Percentiles rank a stretch among this genome's conserved stretches.
phyloP scores from a whole-genome alignment of 2,888 invertebrate species.

The Chloroclystis v-ata region DNA sequence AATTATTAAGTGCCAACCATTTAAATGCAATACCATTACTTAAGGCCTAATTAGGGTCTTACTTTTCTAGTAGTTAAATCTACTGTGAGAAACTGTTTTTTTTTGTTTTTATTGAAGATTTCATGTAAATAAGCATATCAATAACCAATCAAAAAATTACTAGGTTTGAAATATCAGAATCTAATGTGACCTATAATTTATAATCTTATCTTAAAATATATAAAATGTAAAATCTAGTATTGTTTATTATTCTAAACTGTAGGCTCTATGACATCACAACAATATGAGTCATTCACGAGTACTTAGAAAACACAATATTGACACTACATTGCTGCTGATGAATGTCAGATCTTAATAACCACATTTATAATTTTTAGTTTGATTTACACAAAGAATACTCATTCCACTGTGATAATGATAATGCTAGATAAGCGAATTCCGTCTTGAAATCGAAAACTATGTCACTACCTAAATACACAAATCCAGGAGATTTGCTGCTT shows the following conservation, averaged over 20 bases:
- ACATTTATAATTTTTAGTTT: not conserved
- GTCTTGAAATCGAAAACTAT: conserved; percentile 16
- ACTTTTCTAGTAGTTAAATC: too few species aligned
- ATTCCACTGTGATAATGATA: conserved; percentile 15
- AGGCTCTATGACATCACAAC: conserved; percentile 64
- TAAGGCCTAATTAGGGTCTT: too few species aligned
- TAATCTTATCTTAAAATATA: too few species aligned
- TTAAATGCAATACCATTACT: too few species aligned
- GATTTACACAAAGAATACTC: not conserved
- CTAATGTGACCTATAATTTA: not conserved
- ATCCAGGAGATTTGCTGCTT: conserved; percentile 13
- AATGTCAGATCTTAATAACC: not conserved
- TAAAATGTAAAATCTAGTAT: too few species aligned
- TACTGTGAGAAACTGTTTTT: too few species aligned
- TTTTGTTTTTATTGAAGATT: too few species aligned
- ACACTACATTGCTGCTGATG: not conserved
- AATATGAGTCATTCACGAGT: conserved; percentile 58
- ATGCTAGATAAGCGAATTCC: conserved; percentile 22
- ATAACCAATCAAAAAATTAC: too few species aligned
- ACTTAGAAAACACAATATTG: not conserved
- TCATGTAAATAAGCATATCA: too few species aligned
- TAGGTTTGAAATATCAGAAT: too few species aligned
- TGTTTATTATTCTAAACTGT: conserved; percentile 55
- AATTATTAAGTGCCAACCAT: too few species aligned
- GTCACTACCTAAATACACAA: conserved; percentile 4